Percentiles rank a stretch among this genome's conserved stretches.
Conservation (phyloP, 2,888 invertebrate genomes). For the Heteromurus nitidus region DNA sequence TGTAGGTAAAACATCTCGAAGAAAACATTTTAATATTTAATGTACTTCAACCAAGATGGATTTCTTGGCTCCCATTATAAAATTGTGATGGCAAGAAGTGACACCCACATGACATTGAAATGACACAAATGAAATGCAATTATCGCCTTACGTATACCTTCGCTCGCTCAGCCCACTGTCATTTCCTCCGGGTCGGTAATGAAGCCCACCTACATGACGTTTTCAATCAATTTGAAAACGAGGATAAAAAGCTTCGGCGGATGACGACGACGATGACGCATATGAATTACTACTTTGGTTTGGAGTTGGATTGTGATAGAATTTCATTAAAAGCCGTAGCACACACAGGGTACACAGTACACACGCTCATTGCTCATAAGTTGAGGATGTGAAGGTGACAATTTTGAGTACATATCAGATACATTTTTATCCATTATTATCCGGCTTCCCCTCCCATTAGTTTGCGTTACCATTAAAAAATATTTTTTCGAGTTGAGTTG, state of each 20-base stretch:
- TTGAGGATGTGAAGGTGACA: slow-evolving; percentile 18
- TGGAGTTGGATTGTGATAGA: too few species aligned
- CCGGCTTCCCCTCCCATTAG: too few species aligned
- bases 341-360: not conserved
- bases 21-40: not conserved
- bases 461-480: too few species aligned
- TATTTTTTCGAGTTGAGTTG: too few species aligned
- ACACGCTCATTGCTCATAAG: not conserved
- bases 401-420: not conserved
- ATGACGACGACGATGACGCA: too few species aligned
- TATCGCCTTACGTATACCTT: not conserved
- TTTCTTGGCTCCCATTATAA: not conserved
- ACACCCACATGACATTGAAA: slow-evolving; percentile 8
- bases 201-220: too few species aligned
- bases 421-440: not conserved
- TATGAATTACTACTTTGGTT: too few species aligned
- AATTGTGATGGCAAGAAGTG: not conserved
- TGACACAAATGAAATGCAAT: not conserved
- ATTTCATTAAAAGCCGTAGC: slow-evolving; percentile 7
- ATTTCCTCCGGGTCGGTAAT: too few species aligned
- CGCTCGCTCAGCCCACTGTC: not conserved
- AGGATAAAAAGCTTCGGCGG: too few species aligned
- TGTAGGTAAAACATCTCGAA: slow-evolving; percentile 3
- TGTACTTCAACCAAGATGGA: not conserved
- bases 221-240: too few species aligned